Base-by-base conservation (phyloP, 2,797 vertebrate genomes). In the Rachycentron canadum region DNA sequence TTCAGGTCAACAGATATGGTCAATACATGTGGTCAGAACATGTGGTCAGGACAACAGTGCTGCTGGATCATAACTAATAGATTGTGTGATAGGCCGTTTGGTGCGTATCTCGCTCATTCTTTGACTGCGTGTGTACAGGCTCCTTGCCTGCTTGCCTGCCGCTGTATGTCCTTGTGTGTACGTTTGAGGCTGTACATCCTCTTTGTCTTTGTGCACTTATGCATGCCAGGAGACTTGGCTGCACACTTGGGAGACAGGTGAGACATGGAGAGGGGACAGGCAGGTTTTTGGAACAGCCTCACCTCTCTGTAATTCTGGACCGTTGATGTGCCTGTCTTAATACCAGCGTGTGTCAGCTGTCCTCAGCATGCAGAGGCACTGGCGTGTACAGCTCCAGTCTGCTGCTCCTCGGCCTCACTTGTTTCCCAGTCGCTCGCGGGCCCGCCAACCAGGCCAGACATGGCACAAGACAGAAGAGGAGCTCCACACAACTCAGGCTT, bases 371-470 rank as follows among this genome's bases (percentile, higher is more conserved):
- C 89, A 79, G 92, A 93, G 71, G 86, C 94, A 95, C 59, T 94
- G 92, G 84, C 93, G 94, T 95, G 95, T 94, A 90, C 94, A 94
- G 88, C 92, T 89, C 90, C 94, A 94, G 95, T 94, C 95, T 95
- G 95, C 90, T 60, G 80, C 86, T 83, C 87, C 87, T 85, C 80
- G 68, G 87, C 74, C 81, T 75, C 81, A 28, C 84, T 84, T 9
- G 69, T 80, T 87, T 84, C 82, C 82, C 83, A 72, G 79, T 91
- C 63, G 76, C 90, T 86, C 79, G 69, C 41, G 67, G 70, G 84
- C 77, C 65, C 61, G 69, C 89, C 88, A 83, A 78, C 66, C 88
- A 71, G 78, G 83, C 87, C 87, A 86, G 84, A 86, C 86, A 76
- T 74, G 83, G 88, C 83, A 81, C 77, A 58, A 34, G 84, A 84